A percentile compares a stretch with the other conserved stretches of the same genome.
These are phyloP conservation scores for Euzetes globulus DNA, from an alignment of 2,888 invertebrate genomes.

Conservation along the genomic window DNA sequence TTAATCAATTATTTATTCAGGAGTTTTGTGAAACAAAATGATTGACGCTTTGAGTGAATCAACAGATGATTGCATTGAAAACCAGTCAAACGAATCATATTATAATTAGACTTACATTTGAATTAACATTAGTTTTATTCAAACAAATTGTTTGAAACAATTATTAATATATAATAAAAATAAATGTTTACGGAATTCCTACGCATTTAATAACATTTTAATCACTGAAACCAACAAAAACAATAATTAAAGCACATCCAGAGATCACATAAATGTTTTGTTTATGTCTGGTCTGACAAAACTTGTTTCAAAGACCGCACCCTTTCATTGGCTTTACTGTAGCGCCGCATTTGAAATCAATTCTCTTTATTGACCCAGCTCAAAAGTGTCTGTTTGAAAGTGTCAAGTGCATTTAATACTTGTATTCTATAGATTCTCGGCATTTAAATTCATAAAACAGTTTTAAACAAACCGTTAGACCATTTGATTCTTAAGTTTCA, in stretches of 20 bases:
- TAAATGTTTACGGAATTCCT: not conserved
- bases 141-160: not conserved
- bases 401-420: too few species aligned
- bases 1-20: too few species aligned
- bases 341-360: not conserved
- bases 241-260: not conserved
- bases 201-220: not conserved
- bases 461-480: too few species aligned
- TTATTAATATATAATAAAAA: not conserved
- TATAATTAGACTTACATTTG: not conserved
- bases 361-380: not conserved
- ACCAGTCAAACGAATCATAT: not conserved
- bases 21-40: not conserved
- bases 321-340: not conserved
- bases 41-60: not conserved
- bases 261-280: not conserved
- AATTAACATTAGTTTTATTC: not conserved
- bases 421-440: too few species aligned
- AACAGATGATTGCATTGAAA: not conserved
- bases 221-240: not conserved
- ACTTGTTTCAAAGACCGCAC: not conserved
- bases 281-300: not conserved
- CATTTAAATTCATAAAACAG: too few species aligned
- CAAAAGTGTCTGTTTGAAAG: too few species aligned
- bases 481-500: too few species aligned